phyloP scores from a whole-genome alignment of 2,888 invertebrate genomes.

The Capitulum mitella region DNA sequence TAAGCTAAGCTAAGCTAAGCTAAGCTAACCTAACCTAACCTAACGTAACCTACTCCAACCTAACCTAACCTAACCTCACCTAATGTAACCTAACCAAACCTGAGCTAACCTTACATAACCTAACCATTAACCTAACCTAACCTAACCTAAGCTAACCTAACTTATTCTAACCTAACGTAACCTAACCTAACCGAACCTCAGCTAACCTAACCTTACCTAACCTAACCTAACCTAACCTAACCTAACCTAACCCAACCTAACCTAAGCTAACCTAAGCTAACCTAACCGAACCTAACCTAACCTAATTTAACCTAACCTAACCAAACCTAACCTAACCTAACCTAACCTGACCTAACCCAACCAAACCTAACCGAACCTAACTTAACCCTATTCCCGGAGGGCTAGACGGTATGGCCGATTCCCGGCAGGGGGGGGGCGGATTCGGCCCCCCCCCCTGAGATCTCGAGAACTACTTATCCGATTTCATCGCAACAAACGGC shows the following conservation, averaged over 20 bases:
- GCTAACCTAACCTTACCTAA: slow-evolving; percentile 28
- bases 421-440: too few species aligned
- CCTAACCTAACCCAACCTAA: slow-evolving; percentile 28
- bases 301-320: slow-evolving; percentile 3
- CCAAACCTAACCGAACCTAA: too few species aligned
- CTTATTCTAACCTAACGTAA: slow-evolving; percentile 27
- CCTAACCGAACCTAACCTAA: too few species aligned
- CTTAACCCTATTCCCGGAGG: too few species aligned
- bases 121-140: slow-evolving; percentile 28
- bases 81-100: slow-evolving; percentile 28
- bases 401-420: too few species aligned
- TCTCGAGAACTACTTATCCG: too few species aligned
- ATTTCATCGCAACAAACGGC: too few species aligned
- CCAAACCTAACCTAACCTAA: slow-evolving; percentile 1
- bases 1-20: slow-evolving; percentile 27
- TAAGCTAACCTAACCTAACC: slow-evolving; percentile 27
- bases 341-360: slow-evolving; percentile 3
- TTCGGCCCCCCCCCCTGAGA: too few species aligned
- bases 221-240: slow-evolving; percentile 28
- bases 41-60: slow-evolving; percentile 26
- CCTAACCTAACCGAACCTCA: slow-evolving; percentile 28
- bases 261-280: slow-evolving; percentile 27
- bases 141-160: slow-evolving; percentile 26
- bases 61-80: slow-evolving; percentile 28
- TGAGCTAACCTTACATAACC: slow-evolving; percentile 28